A percentile compares a stretch with the other conserved stretches of the same genome.
phyloP scores from a whole-genome alignment of 2,113 vertebrate genomes.

The Megaceryle torquata region DNA sequence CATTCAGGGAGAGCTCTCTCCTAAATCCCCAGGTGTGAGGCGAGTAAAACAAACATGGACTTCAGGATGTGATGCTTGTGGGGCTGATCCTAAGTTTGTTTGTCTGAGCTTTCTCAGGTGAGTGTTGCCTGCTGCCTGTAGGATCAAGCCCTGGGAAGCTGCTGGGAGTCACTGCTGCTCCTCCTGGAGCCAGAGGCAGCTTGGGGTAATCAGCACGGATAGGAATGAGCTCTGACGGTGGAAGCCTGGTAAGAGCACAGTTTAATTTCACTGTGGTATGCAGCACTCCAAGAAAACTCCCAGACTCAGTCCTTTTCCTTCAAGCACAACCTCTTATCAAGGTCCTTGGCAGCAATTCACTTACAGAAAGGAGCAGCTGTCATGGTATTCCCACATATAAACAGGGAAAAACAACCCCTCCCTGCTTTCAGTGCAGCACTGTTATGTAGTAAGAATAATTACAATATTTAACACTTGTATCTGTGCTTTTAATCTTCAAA shows the following conservation, averaged over 20 bases:
- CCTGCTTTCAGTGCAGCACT: slow-evolving; percentile 42
- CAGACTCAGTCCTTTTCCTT: slow-evolving; percentile 41
- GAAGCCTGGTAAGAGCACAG: background rate
- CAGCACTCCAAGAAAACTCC: slow-evolving; percentile 66
- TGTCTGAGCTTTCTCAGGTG: background rate
- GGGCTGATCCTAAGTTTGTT: background rate
- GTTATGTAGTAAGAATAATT: slow-evolving; percentile 63
- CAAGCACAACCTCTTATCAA: slow-evolving; percentile 44
- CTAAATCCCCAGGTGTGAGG: background rate
- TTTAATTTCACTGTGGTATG: slow-evolving; percentile 52
- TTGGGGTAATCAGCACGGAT: background rate
- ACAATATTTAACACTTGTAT: slow-evolving; percentile 68
- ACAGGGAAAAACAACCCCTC: slow-evolving; percentile 49
- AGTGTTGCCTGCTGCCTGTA: background rate
- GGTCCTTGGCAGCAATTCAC: slow-evolving; percentile 48
- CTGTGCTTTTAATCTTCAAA: slow-evolving; percentile 60
- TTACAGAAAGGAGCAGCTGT: slow-evolving; percentile 46
- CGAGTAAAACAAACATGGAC: background rate
- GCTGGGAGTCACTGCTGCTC: background rate
- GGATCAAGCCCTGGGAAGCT: background rate
- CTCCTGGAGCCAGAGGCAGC: slow-evolving; percentile 18
- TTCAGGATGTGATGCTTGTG: background rate
- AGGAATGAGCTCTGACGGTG: slow-evolving; percentile 5
- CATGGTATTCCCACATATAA: slow-evolving; percentile 59
- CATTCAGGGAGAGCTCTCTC: background rate